phyloP scores from a whole-genome alignment of 2,888 invertebrate genomes.

The Mesorhabditis sp. region DNA sequence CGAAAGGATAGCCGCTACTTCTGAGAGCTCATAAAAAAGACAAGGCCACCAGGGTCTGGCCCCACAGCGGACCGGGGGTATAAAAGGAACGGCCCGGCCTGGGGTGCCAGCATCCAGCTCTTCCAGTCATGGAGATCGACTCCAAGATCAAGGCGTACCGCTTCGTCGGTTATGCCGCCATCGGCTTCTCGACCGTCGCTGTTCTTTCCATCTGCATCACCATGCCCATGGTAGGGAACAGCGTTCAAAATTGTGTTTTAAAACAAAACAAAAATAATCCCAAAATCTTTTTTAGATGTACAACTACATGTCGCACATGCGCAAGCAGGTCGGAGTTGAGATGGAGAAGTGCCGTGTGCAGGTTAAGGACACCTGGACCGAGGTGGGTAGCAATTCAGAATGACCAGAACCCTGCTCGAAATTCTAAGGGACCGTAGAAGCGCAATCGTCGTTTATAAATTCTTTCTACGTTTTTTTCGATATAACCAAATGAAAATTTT shows the following conservation, averaged over 20 bases:
- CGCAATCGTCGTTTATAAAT: too few species aligned
- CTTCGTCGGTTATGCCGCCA: slow-evolving; percentile 6
- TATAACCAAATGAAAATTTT: too few species aligned
- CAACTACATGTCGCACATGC: slow-evolving; percentile 5
- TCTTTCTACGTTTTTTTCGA: too few species aligned
- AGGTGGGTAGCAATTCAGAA: not conserved
- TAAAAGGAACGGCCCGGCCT: not conserved
- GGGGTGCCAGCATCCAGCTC: too few species aligned
- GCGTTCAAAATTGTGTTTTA: not conserved
- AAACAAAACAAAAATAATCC: not conserved
- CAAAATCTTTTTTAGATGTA: not conserved
- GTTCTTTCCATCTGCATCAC: slow-evolving; percentile 5
- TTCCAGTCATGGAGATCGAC: not conserved
- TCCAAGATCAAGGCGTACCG: slow-evolving; percentile 5
- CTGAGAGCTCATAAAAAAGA: not conserved
- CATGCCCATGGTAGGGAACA: not conserved
- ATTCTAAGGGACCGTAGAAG: too few species aligned
- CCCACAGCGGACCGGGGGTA: not conserved
- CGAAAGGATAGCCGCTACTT: not conserved
- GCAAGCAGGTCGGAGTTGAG: slow-evolving; percentile 6
- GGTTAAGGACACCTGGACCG: slow-evolving; percentile 4
- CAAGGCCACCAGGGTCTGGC: slow-evolving; percentile 1
- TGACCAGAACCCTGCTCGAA: not conserved
- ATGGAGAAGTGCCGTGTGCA: slow-evolving; percentile 5
- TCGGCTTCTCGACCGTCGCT: slow-evolving; percentile 3